A percentile compares a stretch with the other conserved stretches of the same genome.
Evolutionary conservation across 1,140 invertebrate species (phyloP).

Genomic region (Meloidogyne chitwoodi): DNA sequence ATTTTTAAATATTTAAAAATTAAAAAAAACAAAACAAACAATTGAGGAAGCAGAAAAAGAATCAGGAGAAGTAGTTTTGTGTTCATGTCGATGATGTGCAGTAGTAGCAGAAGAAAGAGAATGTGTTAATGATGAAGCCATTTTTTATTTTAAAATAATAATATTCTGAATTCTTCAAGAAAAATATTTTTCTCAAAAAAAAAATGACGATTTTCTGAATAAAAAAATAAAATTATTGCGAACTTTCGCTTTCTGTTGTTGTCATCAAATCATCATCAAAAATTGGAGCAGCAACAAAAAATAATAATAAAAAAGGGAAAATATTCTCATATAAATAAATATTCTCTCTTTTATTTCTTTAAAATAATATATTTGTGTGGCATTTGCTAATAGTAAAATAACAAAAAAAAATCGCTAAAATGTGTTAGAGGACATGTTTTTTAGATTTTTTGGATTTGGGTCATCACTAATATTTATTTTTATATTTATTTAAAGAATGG

Average conservation of each 20-base stretch:
- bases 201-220: background rate
- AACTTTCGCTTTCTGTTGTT: background rate
- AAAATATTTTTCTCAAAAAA: no score
- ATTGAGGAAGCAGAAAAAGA: background rate
- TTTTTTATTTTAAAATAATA: background rate
- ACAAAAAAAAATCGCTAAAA: background rate
- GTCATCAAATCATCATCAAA: background rate
- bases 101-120: background rate
- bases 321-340: no score
- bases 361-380: background rate
- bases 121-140: background rate
- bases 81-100: background rate
- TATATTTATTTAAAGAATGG: background rate
- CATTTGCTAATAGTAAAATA: background rate
- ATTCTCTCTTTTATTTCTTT: background rate
- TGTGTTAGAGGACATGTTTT: background rate
- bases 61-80: background rate
- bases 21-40: background rate
- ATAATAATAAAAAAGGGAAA: background rate
- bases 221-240: background rate
- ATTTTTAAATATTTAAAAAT: background rate
- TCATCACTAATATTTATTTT: constrained; percentile 1
- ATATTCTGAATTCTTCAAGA: no score
- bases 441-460: constrained; percentile 12
- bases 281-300: background rate